A percentile compares a stretch with the other conserved stretches of the same genome.
These are phyloP conservation scores for Exocentrus adspersus DNA, from an alignment of 2,888 invertebrate species.

Conservation along the genomic window DNA sequence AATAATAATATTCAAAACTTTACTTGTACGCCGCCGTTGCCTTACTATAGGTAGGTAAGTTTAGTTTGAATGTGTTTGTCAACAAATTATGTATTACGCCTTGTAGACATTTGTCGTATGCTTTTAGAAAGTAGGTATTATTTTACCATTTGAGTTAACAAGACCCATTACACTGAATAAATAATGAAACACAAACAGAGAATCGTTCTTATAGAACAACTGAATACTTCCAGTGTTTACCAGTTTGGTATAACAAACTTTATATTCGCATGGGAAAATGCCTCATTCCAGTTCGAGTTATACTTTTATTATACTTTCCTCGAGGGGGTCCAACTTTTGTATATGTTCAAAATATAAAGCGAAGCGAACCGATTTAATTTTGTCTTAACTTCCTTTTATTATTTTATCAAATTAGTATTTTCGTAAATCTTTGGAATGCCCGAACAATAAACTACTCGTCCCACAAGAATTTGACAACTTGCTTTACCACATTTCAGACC, in stretches of 20 bases:
- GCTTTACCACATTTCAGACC: no score
- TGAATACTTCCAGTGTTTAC: conserved; percentile 43
- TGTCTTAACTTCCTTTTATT: background rate
- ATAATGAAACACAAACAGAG: background rate
- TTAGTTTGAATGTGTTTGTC: no score
- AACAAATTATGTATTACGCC: no score
- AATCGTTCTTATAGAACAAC: conserved; percentile 36
- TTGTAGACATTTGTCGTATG: no score
- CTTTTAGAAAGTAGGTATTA: no score
- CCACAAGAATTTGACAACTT: no score
- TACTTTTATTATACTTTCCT: conserved; percentile 44
- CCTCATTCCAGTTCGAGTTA: conserved; percentile 42
- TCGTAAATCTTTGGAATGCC: background rate
- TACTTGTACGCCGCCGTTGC: no score
- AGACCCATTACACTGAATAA: background rate
- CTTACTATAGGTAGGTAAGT: no score
- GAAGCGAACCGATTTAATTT: background rate
- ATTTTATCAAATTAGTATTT: background rate
- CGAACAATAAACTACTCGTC: no score
- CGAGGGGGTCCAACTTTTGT: conserved; percentile 34
- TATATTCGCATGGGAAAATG: conserved; percentile 41
- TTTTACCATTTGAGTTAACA: no score
- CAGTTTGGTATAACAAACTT: conserved; percentile 44
- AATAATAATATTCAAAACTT: no score
- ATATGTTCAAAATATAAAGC: conserved; percentile 21